Percentiles rank a stretch among this genome's conserved stretches.
Conservation (phyloP, 2,113 vertebrate species). For the Actenoides lindsayi region DNA sequence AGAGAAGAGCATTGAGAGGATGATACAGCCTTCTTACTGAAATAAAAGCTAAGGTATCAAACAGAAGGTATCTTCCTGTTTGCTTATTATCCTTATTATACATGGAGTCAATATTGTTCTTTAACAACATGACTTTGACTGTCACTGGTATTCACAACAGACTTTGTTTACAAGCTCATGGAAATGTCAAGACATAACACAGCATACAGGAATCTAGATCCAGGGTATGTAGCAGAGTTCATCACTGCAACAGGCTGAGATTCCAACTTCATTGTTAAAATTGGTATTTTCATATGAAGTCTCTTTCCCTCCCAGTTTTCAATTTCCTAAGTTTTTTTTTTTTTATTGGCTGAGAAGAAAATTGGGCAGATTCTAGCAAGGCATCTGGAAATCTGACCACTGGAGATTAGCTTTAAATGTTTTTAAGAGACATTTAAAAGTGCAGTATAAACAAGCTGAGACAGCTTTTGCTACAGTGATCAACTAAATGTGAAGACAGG, state of each 20-base stretch:
- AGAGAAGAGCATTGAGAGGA: neutral
- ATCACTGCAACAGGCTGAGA: neutral
- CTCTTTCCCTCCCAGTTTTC: neutral
- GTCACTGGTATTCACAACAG: neutral
- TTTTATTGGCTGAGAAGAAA: neutral
- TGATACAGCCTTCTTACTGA: neutral
- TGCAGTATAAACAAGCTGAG: neutral
- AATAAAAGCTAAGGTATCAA: neutral
- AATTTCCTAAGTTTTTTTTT: neutral
- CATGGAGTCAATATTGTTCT: neutral
- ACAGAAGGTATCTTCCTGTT: neutral
- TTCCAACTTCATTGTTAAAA: neutral
- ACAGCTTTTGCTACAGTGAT: neutral
- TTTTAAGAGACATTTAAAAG: neutral
- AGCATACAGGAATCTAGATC: neutral
- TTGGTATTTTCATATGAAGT: neutral
- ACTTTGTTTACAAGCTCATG: neutral
- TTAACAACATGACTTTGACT: neutral
- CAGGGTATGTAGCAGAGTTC: neutral
- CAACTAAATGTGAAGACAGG: neutral
- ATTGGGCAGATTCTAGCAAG: neutral
- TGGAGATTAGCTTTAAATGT: neutral
- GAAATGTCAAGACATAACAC: neutral
- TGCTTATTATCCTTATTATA: neutral
- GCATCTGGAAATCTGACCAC: neutral